These are phyloP conservation scores for Pyrocephalus nanus DNA, from an alignment of 2,797 vertebrate genomes.

Conservation along the genomic window DNA sequence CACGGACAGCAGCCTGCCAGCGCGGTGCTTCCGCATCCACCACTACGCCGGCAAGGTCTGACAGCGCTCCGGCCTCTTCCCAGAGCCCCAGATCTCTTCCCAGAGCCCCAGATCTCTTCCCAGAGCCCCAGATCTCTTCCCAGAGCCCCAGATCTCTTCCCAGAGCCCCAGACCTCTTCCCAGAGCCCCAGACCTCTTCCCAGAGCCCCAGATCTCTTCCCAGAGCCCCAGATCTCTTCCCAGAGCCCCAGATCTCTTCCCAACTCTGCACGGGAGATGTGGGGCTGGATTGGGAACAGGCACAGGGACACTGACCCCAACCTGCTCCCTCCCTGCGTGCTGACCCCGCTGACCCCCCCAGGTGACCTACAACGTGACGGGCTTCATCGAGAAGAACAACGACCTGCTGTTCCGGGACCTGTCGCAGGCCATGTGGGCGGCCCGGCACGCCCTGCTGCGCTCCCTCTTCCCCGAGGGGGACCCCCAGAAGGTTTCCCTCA, in stretches of 20 bases:
- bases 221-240: fast-evolving
- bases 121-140: fast-evolving
- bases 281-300: neutral
- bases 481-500: slow-evolving; percentile 74
- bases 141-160: fast-evolving
- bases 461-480: slow-evolving; percentile 80
- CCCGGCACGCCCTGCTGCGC: slow-evolving; percentile 67
- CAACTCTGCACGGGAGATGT: neutral
- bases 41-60: slow-evolving; percentile 82
- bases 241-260: fast-evolving
- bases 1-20: slow-evolving; percentile 65
- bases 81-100: fast-evolving
- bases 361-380: slow-evolving; percentile 76
- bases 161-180: neutral
- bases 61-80: fast-evolving
- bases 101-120: fast-evolving
- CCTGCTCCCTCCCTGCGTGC: fast-evolving
- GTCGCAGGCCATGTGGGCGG: slow-evolving; percentile 80
- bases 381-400: slow-evolving; percentile 83
- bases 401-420: slow-evolving; percentile 81
- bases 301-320: fast-evolving
- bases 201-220: fast-evolving
- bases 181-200: fast-evolving
- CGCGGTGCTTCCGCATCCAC: slow-evolving; percentile 76
- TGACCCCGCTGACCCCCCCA: neutral